Evolutionary conservation across 92 coral and sea anemone genomes (phyloP), one percentile per base, ranked within the genome.

Genomic region (Epizoanthus rinbou): DNA sequence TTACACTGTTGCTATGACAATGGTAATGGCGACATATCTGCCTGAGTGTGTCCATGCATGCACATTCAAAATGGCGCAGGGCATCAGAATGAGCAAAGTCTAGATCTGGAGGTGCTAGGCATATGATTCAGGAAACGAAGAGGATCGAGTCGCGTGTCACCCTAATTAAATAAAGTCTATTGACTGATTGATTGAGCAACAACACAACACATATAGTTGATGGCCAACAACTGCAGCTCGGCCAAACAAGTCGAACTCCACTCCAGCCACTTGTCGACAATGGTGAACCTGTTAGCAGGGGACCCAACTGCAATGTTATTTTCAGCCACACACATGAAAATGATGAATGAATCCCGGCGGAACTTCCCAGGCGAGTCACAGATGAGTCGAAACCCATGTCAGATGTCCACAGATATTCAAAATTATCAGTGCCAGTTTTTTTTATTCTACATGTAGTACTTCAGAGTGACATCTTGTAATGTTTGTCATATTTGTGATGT

Each of bases 291-390:
- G 31, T 28, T 28, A 28, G 31, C 31, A 28, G 31, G 31, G 31
- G 31, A 28, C 31, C 31, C 31, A 28, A 28, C 31, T 28, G 31
- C 31, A 28, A 28, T 28, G 31, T 28, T 28, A 2, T 28, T 28
- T 2, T 28, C 1, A 28, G 31, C n/a, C n/a, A n/a, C n/a, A n/a
- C 78, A 73, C 79, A 73, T 53, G 79, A 73, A 73, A 73, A 41
- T 73, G 79, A 73, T 73, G 79, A 73, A 73, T 66, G 71, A 66
- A 66, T 66, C 71, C 71, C 71, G 71, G 71, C 71, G 41, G 71
- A 66, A 43, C 33, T 66, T 23, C 71, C 71, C 71, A 66, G 33
- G 43, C 71, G 5, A 66, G 71, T 66, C 71, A 66, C 71, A 16
- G 71, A 66, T 43, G 71, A 66, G 41, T 66, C 14, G 71, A 66